Evolutionary conservation across 2,113 vertebrate genomes (phyloP), one percentile per base, ranked within the genome.

Genomic region (Crocuta crocuta): DNA sequence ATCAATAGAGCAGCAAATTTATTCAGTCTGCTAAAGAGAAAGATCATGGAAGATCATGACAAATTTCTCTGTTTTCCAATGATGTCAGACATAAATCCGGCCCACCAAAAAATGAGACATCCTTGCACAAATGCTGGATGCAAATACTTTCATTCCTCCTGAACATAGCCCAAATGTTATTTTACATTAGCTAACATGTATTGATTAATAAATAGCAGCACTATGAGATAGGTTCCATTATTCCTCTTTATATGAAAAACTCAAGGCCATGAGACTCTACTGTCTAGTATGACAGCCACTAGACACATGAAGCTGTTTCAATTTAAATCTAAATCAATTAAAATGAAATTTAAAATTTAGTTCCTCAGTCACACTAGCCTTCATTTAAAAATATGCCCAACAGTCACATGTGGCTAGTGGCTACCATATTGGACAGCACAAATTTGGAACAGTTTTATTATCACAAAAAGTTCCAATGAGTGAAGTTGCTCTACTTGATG

Each of bases 321-420:
- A 80, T 92, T 83, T 84, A 39, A 86, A 68, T 84, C 13, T 78
- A 79, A 90, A 23, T 83, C 83, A 78, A 43, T 92, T 82, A 50
- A 80, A 78, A n/a, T 68, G 50, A 48, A 87, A 55, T 88, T 48
- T 58, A 76, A 63, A 83, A 31, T 73, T 65, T 33, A 80, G 12
- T 74, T 80, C 2, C 61, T 76, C 12, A 21, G 31, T 85, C 21
- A 5, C 17, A 39, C 19, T 35, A 15, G 33, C 8, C 24, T 55
- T 19, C 61, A 66, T 87, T 81, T 81, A 35, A 92, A 80, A 74
- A 33, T 89, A 80, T 55, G 35, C 6, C 45, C 82, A 84, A 5
- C 33, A 85, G 45, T 50, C 10, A 63, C 4, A 24, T 1, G 1
- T n/a, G 50, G 4, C 23, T 26, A 66, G 33, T 81, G 73, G 9